phyloP scores from a whole-genome alignment of 2,113 vertebrate species.

The Leuciscus idus region DNA sequence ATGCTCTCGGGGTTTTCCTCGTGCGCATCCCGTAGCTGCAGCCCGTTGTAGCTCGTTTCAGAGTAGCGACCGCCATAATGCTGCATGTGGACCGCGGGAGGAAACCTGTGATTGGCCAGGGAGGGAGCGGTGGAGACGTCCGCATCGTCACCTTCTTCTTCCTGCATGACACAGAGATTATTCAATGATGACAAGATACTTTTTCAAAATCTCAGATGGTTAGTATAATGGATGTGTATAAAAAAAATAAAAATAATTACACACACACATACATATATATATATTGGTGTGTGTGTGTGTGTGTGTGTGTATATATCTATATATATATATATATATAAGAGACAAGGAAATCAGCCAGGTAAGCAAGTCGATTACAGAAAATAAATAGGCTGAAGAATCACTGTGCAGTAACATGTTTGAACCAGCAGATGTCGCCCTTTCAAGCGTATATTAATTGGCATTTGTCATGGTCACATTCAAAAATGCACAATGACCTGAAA shows the following conservation, averaged over 20 bases:
- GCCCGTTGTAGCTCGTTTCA: constrained; percentile 78
- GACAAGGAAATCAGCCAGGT: background rate
- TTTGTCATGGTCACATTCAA: constrained; percentile 22
- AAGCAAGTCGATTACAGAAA: background rate
- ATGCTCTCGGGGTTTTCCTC: constrained; percentile 97
- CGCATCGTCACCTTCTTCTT: constrained; percentile 91
- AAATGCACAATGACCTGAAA: background rate
- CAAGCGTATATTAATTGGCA: background rate
- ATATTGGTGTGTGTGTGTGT: too few species aligned
- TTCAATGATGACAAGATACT: background rate
- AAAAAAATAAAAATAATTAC: too few species aligned
- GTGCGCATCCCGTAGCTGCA: constrained; percentile 82
- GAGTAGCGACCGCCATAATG: constrained; percentile 84
- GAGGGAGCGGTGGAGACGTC: constrained; percentile 75
- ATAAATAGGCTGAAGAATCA: background rate
- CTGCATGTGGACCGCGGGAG: constrained; percentile 77
- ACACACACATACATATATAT: rapidly evolving
- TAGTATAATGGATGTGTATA: background rate
- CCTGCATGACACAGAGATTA: constrained; percentile 70
- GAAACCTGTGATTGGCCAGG: constrained; percentile 81
- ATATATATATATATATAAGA: too few species aligned
- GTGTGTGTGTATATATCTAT: background rate
- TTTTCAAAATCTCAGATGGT: background rate
- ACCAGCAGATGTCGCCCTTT: constrained; percentile 64
- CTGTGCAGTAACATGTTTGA: constrained; percentile 12